These are phyloP conservation scores for Microchirus variegatus DNA, from an alignment of 2,797 vertebrate species.

Conservation along the genomic window DNA sequence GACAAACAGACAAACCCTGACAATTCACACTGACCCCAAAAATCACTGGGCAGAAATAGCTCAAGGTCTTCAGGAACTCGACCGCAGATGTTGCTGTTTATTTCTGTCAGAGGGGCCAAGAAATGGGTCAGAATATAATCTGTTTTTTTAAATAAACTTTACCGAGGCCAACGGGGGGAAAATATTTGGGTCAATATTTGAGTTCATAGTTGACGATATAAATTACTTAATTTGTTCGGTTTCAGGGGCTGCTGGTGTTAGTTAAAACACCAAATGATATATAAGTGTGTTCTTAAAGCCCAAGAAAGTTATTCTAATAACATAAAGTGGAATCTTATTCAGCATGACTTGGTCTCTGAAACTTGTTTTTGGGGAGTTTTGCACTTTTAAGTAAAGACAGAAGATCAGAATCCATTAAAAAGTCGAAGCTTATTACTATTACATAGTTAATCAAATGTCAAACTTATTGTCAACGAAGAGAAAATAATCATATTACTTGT, in stretches of 20 bases:
- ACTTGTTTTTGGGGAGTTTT: too few species aligned
- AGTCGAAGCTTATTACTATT: too few species aligned
- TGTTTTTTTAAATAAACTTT: conserved; percentile 37
- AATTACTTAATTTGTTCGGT: conserved; percentile 10
- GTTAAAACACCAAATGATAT: conserved; percentile 2
- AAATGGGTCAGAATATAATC: conserved; percentile 49
- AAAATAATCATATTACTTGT: too few species aligned
- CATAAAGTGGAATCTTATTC: too few species aligned
- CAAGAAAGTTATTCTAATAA: neutral
- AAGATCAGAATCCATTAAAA: too few species aligned
- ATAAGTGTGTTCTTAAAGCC: neutral
- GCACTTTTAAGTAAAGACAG: too few species aligned
- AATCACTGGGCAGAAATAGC: conserved; percentile 20
- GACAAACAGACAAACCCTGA: conserved; percentile 23
- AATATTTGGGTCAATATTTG: conserved; percentile 26
- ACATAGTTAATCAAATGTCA: too few species aligned
- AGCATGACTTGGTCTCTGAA: too few species aligned
- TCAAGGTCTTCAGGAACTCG: conserved; percentile 21
- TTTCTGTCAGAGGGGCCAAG: conserved; percentile 46
- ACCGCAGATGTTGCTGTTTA: conserved; percentile 48
- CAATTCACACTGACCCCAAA: conserved; percentile 49
- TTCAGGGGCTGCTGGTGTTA: neutral
- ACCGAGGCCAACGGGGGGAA: conserved; percentile 1
- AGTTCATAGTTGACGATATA: conserved; percentile 5
- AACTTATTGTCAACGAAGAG: too few species aligned